phyloP scores from a whole-genome alignment of 2,113 vertebrate species.

The Telmatochromis sp. region DNA sequence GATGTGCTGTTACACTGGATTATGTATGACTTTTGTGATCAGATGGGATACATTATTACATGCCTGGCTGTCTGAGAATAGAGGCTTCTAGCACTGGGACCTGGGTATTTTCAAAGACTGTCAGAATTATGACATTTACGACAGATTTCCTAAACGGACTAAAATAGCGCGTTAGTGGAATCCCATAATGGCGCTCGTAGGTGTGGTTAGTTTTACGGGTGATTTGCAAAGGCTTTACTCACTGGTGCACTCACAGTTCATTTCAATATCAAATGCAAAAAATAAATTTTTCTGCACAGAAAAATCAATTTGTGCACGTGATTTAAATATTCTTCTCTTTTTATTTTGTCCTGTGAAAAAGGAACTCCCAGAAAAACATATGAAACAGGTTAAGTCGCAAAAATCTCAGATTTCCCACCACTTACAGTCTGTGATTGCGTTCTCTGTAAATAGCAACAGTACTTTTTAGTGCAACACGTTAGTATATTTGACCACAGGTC shows the following conservation, averaged over 20 bases:
- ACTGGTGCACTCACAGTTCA: not conserved
- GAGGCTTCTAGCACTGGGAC: not conserved
- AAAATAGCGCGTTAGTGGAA: not conserved
- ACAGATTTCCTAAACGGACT: not conserved
- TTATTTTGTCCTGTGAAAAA: not conserved
- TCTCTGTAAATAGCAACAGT: not conserved
- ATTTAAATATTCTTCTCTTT: not conserved
- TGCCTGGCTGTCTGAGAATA: not conserved
- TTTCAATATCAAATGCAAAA: not conserved
- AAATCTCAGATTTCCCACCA: not conserved
- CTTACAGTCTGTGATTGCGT: not conserved
- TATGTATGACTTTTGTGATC: not conserved
- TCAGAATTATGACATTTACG: not conserved
- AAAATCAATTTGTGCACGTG: rapidly evolving
- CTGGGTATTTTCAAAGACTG: not conserved
- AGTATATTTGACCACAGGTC: not conserved
- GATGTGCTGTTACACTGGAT: not conserved
- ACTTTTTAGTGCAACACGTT: not conserved
- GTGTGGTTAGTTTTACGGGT: not conserved
- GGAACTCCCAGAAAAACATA: not conserved
- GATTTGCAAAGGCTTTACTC: not conserved
- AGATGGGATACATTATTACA: not conserved
- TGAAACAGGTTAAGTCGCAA: not conserved
- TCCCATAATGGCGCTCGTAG: not conserved
- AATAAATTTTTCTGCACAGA: not conserved